These are phyloP conservation scores for Aphelenchoides bicaudatus DNA, from an alignment of 2,888 invertebrate species.

Conservation along the genomic window DNA sequence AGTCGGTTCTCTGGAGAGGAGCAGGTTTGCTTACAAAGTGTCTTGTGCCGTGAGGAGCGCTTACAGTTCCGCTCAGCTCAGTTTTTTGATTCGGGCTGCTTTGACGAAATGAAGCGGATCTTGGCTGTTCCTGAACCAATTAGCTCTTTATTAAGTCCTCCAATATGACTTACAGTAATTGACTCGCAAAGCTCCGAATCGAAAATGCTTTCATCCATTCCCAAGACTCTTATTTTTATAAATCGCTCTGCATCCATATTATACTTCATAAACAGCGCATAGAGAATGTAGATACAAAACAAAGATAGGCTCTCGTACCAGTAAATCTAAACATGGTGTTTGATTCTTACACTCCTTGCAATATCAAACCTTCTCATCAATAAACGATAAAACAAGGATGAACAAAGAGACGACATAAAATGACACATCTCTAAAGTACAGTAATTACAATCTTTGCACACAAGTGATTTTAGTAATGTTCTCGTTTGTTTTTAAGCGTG, in stretches of 20 bases:
- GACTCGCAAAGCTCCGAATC: constrained; percentile 14
- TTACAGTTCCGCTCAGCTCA: constrained; percentile 7
- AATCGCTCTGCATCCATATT: constrained; percentile 46
- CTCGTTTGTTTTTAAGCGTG: too few species aligned
- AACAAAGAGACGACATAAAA: constrained; percentile 56
- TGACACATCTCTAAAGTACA: constrained; percentile 58
- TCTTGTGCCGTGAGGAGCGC: constrained; percentile 6
- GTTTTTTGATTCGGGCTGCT: neutral
- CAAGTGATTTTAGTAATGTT: too few species aligned
- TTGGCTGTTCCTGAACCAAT: constrained; percentile 21
- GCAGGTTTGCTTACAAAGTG: constrained; percentile 13
- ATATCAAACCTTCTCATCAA: constrained; percentile 54
- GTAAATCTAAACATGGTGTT: constrained; percentile 38
- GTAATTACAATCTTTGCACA: too few species aligned
- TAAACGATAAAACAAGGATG: constrained; percentile 52
- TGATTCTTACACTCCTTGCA: constrained; percentile 27
- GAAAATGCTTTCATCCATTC: neutral
- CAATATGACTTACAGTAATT: constrained; percentile 10
- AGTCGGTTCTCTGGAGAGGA: constrained; percentile 27
- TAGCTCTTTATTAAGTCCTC: neutral
- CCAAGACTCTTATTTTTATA: constrained; percentile 33
- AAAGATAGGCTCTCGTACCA: constrained; percentile 53
- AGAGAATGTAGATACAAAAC: constrained; percentile 52
- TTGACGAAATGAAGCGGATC: neutral
- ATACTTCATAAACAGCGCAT: constrained; percentile 57